Evolutionary conservation across 2,113 vertebrate species (phyloP).

Genomic region (Kryptolebias marmoratus): DNA sequence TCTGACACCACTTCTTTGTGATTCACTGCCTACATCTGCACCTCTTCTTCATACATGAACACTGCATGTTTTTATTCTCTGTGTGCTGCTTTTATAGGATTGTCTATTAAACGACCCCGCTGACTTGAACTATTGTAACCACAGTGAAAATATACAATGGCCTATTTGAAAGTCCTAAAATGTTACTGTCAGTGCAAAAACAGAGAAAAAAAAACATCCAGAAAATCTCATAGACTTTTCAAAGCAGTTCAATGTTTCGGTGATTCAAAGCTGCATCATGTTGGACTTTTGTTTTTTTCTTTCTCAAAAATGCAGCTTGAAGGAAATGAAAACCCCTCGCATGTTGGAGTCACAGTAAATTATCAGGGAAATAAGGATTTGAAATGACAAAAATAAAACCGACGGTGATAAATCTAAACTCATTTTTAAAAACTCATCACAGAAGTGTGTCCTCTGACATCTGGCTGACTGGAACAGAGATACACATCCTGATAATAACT

Average conservation of each 20-base stretch:
- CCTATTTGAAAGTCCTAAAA: background rate
- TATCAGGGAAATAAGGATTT: background rate
- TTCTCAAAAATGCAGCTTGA: background rate
- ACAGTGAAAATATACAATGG: conserved; percentile 4
- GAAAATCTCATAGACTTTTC: conserved; percentile 9
- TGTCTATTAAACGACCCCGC: background rate
- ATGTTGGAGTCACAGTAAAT: no score
- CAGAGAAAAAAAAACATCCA: background rate
- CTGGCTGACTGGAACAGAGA: conserved; percentile 12
- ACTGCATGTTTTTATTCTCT: background rate
- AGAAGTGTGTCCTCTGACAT: conserved; percentile 2
- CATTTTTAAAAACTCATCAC: background rate
- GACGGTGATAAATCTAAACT: background rate
- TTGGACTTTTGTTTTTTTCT: background rate
- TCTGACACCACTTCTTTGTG: background rate
- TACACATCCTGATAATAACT: conserved; percentile 18
- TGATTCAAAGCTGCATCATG: background rate
- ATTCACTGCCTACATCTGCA: background rate
- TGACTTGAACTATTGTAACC: background rate
- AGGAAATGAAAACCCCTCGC: background rate
- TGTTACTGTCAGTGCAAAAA: background rate
- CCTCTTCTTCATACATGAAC: background rate
- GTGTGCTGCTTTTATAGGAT: background rate
- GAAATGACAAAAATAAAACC: background rate
- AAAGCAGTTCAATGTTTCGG: background rate